Percentiles rank a stretch among this genome's conserved stretches.
Evolutionary conservation across 2,888 invertebrate genomes (phyloP).

Genomic region (Agrotis clavis): DNA sequence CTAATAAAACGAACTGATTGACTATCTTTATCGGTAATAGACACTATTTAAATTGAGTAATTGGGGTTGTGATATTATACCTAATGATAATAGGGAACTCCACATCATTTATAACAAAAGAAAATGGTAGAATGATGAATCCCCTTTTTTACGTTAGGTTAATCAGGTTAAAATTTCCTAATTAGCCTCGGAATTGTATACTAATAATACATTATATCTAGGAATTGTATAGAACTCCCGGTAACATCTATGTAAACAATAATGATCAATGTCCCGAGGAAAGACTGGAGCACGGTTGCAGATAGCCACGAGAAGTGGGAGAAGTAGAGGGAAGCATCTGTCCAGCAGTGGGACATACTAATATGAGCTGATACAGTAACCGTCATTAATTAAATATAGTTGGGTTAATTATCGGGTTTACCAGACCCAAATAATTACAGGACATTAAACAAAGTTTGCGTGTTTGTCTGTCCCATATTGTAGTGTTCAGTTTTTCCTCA

Average conservation of each 20-base stretch:
- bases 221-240: no score
- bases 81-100: neutral
- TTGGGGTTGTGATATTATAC: neutral
- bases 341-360: no score
- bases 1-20: neutral
- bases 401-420: slow-evolving; percentile 3
- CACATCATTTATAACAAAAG: neutral
- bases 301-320: no score
- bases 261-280: no score
- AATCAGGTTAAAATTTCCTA: no score
- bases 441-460: neutral
- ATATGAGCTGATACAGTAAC: no score
- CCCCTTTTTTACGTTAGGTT: no score
- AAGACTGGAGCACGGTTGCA: no score
- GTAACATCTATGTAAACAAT: no score
- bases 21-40: neutral
- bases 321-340: no score
- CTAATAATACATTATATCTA: no score
- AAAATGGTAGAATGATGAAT: neutral
- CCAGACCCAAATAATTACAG: neutral
- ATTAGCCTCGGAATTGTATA: no score
- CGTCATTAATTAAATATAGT: neutral
- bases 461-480: neutral
- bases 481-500: slow-evolving; percentile 22
- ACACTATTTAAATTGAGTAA: neutral